Base-by-base conservation (phyloP, 2,797 vertebrate genomes). In the Xiphophorus birchmanni region DNA sequence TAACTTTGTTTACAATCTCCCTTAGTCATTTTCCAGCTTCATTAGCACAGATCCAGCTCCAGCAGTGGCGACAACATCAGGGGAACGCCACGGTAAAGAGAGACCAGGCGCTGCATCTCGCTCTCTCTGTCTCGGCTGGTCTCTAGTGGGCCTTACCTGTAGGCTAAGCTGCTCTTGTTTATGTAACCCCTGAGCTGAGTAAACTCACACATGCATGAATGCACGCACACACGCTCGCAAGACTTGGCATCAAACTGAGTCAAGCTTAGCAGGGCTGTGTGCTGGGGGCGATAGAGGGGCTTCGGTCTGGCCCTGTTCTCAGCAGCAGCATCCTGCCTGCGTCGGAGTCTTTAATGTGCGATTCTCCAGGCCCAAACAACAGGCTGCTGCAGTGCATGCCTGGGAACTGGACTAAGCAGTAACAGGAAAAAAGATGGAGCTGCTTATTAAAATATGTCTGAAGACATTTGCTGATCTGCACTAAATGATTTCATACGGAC, bases 61-160 rank as follows among this genome's bases (percentile, higher is more conserved):
- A 85, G 88, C 87, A 85, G 79, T 80, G 88, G 91, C 78, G 86
- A 91, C 92, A 89, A 81, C 85, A 86, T 85, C 87, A 84, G 79
- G 86, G 89, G 88, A 92, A 92, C 67, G 78, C 82, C 80, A 77
- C 86, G 87, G 83, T 90, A 91, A 73, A 73, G 69, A 86, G 86
- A 92, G 90, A 86, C 83, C 78, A 76, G 69, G 79, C 29, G 75
- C 89, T 86, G 78, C 78, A 83, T 85, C 90, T 88, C 74, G 83
- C 86, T 82, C 83, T 81, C 81, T 84, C 87, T 86, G 81, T 86
- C 86, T 78, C 56, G 45, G 84, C 86, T 88, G 84, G 88, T 94
- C 93, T 92, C 92, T 87, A 82, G 92, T 93, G 91, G 91, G 90
- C 87, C 89, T 92, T 92, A 94, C 92, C 93, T 95, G 92, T 91